A percentile compares a stretch with the other conserved stretches of the same genome.
These are phyloP conservation scores for Muscina levida DNA, from an alignment of 2,888 invertebrate species.

Conservation along the genomic window DNA sequence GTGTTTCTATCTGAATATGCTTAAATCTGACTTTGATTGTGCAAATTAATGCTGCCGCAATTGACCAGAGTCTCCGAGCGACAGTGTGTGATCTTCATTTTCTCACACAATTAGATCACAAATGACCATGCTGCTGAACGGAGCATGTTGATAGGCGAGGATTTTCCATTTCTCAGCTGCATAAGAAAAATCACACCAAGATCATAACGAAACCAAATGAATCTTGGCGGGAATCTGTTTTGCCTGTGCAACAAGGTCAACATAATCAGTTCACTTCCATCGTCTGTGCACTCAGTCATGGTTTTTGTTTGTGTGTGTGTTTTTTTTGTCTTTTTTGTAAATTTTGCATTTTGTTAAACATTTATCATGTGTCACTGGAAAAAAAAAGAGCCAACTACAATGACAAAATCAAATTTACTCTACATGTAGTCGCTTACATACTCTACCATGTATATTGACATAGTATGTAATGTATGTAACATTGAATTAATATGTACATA, in stretches of 20 bases:
- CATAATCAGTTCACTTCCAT: conserved; percentile 46
- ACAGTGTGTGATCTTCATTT: conserved; percentile 1
- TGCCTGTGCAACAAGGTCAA: conserved; percentile 58
- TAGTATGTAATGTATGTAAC: conserved; percentile 53
- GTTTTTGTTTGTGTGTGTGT: conserved; percentile 38
- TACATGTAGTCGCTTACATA: too few species aligned
- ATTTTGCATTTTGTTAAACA: conserved; percentile 48
- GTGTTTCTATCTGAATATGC: too few species aligned
- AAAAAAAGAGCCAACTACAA: background rate
- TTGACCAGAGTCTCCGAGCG: background rate
- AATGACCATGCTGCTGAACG: background rate
- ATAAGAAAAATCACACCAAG: conserved; percentile 59
- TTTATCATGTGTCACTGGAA: conserved; percentile 59
- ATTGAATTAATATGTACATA: conserved; percentile 52
- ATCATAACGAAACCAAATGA: conserved; percentile 35
- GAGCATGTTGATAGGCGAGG: too few species aligned
- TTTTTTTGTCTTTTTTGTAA: conserved; percentile 17
- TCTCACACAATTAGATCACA: conserved; percentile 17
- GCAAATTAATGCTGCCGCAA: too few species aligned
- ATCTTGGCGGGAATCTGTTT: conserved; percentile 19
- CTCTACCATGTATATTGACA: too few species aligned
- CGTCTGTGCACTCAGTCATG: conserved; percentile 32
- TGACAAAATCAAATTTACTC: too few species aligned
- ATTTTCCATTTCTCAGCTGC: conserved; percentile 51
- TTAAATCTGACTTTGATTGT: too few species aligned